Evolutionary conservation across 2,888 invertebrate species (phyloP).

Genomic region (Pheosia gnoma): DNA sequence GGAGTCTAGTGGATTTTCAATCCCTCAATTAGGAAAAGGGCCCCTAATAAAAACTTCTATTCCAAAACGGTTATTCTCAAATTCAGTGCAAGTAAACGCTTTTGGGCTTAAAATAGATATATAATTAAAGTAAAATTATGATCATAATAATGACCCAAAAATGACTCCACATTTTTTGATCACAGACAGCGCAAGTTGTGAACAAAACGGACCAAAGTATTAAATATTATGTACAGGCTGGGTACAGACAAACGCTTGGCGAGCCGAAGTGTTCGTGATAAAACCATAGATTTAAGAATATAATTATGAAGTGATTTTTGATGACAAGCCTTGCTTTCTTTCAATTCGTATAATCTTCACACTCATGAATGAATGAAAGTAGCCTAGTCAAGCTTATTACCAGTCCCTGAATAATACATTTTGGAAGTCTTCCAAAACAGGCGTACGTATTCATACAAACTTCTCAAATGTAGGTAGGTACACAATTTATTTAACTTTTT

Average conservation of each 20-base stretch:
- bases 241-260: conserved; percentile 30
- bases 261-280: conserved; percentile 49
- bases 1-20: too few species aligned
- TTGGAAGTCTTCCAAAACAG: conserved; percentile 33
- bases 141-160: conserved; percentile 34
- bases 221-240: conserved; percentile 42
- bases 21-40: too few species aligned
- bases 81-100: conserved; percentile 14
- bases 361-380: not conserved
- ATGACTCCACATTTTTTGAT: conserved; percentile 33
- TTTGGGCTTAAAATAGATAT: conserved; percentile 19
- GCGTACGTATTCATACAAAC: conserved; percentile 12
- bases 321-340: not conserved
- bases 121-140: conserved; percentile 8
- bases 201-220: conserved; percentile 65
- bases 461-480: not conserved
- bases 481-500: too few species aligned
- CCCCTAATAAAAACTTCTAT: too few species aligned
- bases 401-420: conserved; percentile 12
- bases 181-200: conserved; percentile 46
- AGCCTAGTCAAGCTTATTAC: too few species aligned
- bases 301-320: conserved; percentile 35
- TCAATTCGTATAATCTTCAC: not conserved
- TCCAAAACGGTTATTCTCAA: conserved; percentile 5
- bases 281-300: conserved; percentile 36